These are phyloP conservation scores for Megatriorchis doriae DNA, from an alignment of 2,113 vertebrate genomes.

Conservation along the genomic window DNA sequence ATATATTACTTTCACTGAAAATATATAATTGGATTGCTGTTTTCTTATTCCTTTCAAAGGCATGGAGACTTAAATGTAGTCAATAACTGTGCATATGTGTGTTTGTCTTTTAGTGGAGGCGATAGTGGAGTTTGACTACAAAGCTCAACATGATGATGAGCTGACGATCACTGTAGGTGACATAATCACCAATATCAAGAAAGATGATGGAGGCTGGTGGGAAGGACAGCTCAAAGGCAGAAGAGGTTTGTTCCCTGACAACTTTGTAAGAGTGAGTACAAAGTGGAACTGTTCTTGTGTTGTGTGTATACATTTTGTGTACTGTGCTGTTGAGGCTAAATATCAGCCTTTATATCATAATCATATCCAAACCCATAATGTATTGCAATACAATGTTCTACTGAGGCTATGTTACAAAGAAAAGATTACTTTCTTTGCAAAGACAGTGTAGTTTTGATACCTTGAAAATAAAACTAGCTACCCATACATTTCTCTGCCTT, in stretches of 20 bases:
- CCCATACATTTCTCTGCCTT: neutral
- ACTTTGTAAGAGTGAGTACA: conserved; percentile 98
- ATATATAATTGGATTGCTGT: neutral
- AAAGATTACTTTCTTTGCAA: neutral
- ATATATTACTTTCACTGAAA: neutral
- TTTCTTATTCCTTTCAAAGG: neutral
- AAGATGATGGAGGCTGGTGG: conserved; percentile 98
- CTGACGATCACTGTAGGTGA: conserved; percentile 95
- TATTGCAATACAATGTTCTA: neutral
- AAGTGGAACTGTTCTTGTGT: conserved; percentile 73
- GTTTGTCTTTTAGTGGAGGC: conserved; percentile 85
- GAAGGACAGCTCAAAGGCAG: conserved; percentile 96
- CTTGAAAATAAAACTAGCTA: neutral
- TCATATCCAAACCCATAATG: neutral
- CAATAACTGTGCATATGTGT: neutral
- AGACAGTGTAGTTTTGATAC: neutral
- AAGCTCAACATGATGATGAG: conserved; percentile 98
- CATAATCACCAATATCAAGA: conserved; percentile 95
- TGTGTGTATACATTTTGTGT: conserved; percentile 9
- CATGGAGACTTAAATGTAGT: neutral
- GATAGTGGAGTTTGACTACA: conserved; percentile 98
- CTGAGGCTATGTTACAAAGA: neutral
- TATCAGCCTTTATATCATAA: neutral
- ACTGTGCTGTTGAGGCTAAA: neutral
- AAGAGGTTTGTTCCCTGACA: conserved; percentile 98